A percentile compares a stretch with the other conserved stretches of the same genome.
Evolutionary conservation across 64 coral and sea anemone species (phyloP).

Genomic region (Actinia equina): DNA sequence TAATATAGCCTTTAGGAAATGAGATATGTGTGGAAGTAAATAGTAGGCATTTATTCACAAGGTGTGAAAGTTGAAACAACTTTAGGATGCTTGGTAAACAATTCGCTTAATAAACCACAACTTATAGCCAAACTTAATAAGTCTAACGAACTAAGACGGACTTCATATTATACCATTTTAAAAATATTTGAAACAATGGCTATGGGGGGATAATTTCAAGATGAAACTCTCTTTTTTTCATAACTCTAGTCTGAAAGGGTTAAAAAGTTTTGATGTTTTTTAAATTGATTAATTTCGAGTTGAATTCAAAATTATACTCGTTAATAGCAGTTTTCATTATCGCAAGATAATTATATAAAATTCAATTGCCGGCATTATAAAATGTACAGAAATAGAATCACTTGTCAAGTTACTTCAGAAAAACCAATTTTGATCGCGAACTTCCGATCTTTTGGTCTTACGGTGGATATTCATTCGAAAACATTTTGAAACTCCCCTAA

Average conservation of each 20-base stretch:
- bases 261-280: no score
- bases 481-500: not conserved
- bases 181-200: conserved; percentile 9
- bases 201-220: not conserved
- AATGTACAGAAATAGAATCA: not conserved
- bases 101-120: not conserved
- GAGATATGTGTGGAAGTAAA: not conserved
- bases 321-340: not conserved
- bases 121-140: not conserved
- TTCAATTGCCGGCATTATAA: not conserved
- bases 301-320: not conserved
- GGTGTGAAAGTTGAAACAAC: not conserved
- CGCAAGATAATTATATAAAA: not conserved
- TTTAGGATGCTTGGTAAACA: not conserved
- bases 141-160: not conserved
- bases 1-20: conserved; percentile 18
- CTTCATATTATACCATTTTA: conserved; percentile 10
- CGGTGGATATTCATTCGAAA: not conserved
- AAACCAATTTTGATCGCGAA: not conserved
- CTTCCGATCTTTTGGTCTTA: conserved; percentile 8
- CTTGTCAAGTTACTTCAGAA: conserved; percentile 4
- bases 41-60: not conserved
- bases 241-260: not conserved
- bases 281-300: no score
- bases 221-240: not conserved